Evolutionary conservation across 2,888 invertebrate genomes (phyloP), one percentile per base, ranked within the genome.

Genomic region (Endotricha flammealis): DNA sequence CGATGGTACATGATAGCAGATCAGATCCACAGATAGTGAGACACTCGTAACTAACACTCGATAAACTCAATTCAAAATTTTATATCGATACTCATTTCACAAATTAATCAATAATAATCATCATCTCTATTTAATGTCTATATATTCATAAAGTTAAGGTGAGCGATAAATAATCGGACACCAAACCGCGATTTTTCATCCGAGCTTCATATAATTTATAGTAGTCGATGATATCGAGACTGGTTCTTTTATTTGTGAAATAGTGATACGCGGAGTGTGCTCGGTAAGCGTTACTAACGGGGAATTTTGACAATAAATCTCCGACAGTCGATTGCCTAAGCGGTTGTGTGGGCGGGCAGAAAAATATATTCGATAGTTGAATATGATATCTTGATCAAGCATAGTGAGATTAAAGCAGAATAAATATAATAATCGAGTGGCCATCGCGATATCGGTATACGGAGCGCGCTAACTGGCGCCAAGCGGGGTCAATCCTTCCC

Each of bases 211-310:
- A 81, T 80, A 83, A 85, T 83, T 83, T 85, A 85, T 82, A 71
- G 80, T 70, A 75, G 75, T 75, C 78, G 85, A 82, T 83, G 81
- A 76, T 85, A 85, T 85, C 85, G 77, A 70, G 75, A 82, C 83
- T 75, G 81, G 86, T 85, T 85, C 82, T 85, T 83, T 85, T 85
- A 85, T 86, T 85, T 82, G 80, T 83, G 76, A 77, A 83, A 83
- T 83, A 85, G 85, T 83, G 83, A 85, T 83, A 81, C 81, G 81
- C 71, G 74, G 79, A 81, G 81, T 82, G 83, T 76, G 80, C 75
- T 75, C 79, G 76, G 82, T 80, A 73, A 83, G 85, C 83, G 82
- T 82, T 80, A 81, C 82, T 85, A 85, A 86, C 85, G 82, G 85
- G 82, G 80, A 78, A 83, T 83, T 85, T 85, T 81, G 79, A 78